Evolutionary conservation across 2,113 vertebrate genomes (phyloP), one percentile per base, ranked within the genome.

Genomic region (Oreochromis tanganicae): DNA sequence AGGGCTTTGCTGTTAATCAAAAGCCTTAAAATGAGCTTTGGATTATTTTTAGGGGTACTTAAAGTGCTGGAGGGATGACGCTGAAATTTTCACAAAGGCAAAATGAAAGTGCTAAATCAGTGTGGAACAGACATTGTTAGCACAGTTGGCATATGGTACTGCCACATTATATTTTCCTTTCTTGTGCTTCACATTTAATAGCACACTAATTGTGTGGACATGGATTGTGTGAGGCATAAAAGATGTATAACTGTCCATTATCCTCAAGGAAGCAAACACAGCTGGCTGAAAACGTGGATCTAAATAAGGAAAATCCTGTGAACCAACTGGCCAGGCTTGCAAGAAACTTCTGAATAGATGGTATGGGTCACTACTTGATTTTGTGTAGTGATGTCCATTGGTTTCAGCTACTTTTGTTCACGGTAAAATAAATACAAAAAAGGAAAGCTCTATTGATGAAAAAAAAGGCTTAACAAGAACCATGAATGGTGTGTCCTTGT

Each of bases 41-140:
- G 82, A 82, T 87, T 88, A 89, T 87, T 90, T 91, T 87, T 73
- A 83, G 61, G 46, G 80, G 59, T 57, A 21, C 55, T 86, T 84
- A 17, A 55, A 84, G 56, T 81, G 68, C 71, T 81, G 66, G 34
- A 73, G 61, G 85, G 75, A 86, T 85, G 54, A 56, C 2, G 13
- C 29, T 87, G 24, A 54, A 78, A 54, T 59, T 81, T 83, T 83
- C 38, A 87, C 27, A 75, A 82, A 81, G 27, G 71, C 57, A 80
- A 66, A 63, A 83, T 43, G 41, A 83, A 43, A 59, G 73, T 89
- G 81, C 32, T 73, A 43, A 82, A 89, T 85, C 81, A 82, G 14
- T 68, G 75, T 68, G 32, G 34, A 82, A 71, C 46, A 85, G 84
- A 82, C 59, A 82, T 87, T 73, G 66, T 86, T 84, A 38, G 55